These are phyloP conservation scores for Nematopogon swammerdamellus DNA, from an alignment of 2,888 invertebrate species.

Conservation along the genomic window DNA sequence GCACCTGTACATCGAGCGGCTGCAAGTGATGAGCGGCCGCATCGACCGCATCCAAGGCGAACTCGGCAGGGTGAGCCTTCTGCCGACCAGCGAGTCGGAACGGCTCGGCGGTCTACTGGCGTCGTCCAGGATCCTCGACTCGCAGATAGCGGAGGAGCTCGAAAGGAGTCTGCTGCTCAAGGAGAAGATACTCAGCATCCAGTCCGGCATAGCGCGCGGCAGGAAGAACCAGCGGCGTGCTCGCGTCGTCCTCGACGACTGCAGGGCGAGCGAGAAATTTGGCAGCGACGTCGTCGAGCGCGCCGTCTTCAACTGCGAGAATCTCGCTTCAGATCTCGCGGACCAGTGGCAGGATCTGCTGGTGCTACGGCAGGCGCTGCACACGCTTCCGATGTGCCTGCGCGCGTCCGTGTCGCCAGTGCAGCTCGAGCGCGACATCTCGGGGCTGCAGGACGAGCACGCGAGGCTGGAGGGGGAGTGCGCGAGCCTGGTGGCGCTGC, in stretches of 20 bases:
- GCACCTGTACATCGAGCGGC: slow-evolving; percentile 73
- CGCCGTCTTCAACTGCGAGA: slow-evolving; percentile 70
- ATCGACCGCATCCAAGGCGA: slow-evolving; percentile 80
- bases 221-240: slow-evolving; percentile 65
- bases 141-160: slow-evolving; percentile 71
- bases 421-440: slow-evolving; percentile 73
- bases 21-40: slow-evolving; percentile 72
- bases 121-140: slow-evolving; percentile 67
- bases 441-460: slow-evolving; percentile 70
- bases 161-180: slow-evolving; percentile 72
- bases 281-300: slow-evolving; percentile 76
- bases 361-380: slow-evolving; percentile 69
- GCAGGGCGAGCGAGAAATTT: slow-evolving; percentile 68
- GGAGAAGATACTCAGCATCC: slow-evolving; percentile 70
- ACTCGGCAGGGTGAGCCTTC: slow-evolving; percentile 68
- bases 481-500: slow-evolving; percentile 60
- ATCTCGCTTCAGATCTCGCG: slow-evolving; percentile 65
- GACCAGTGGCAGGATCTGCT: slow-evolving; percentile 77
- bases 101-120: slow-evolving; percentile 69
- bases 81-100: slow-evolving; percentile 74
- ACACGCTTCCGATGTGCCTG: slow-evolving; percentile 72
- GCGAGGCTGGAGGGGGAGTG: slow-evolving; percentile 69
- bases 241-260: slow-evolving; percentile 65
- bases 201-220: slow-evolving; percentile 66
- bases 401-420: slow-evolving; percentile 75